phyloP scores from a whole-genome alignment of 2,113 vertebrate genomes.

The Camelus dromedarius region DNA sequence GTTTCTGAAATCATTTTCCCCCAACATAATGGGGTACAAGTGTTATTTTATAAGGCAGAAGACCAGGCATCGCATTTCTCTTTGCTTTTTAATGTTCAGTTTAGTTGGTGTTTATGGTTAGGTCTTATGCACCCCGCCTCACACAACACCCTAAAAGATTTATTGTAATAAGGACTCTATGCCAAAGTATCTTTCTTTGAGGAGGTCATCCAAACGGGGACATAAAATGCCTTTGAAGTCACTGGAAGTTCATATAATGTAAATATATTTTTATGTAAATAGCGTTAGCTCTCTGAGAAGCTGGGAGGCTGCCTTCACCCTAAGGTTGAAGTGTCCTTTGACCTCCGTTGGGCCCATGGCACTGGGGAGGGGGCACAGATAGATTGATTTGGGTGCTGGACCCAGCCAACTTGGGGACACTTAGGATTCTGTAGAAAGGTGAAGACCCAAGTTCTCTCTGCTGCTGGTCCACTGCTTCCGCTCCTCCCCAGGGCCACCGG shows the following conservation, averaged over 20 bases:
- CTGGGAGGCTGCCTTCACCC: neutral
- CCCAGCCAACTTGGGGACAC: neutral
- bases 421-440: neutral
- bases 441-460: neutral
- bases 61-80: neutral
- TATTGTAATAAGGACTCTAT: neutral
- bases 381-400: neutral
- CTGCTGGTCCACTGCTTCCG: neutral
- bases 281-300: neutral
- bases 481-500: neutral
- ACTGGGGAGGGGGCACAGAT: fast-evolving
- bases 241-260: neutral
- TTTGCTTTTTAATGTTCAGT: neutral
- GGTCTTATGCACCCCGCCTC: neutral
- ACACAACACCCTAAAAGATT: neutral
- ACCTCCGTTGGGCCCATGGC: neutral
- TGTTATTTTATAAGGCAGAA: neutral
- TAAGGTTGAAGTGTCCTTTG: neutral
- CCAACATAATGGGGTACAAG: neutral
- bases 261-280: neutral
- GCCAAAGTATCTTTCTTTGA: neutral
- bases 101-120: neutral
- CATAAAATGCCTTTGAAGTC: neutral
- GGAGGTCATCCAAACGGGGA: no score
- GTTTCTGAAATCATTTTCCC: neutral